phyloP scores from a whole-genome alignment of 2,797 vertebrate genomes.

The Etheostoma nigrum region DNA sequence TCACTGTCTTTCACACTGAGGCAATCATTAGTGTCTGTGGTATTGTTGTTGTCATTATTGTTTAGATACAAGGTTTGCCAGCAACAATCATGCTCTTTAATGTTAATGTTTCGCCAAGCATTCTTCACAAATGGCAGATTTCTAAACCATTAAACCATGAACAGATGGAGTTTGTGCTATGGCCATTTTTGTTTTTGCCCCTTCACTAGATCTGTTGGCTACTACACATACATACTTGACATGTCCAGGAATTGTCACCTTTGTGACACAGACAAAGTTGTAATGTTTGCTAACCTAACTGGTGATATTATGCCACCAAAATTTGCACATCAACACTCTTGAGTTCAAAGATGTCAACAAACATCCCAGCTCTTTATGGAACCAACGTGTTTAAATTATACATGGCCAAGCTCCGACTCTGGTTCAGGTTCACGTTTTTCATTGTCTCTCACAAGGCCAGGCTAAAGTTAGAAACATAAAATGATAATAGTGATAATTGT shows the following conservation, averaged over 20 bases:
- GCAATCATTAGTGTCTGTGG: conserved; percentile 66
- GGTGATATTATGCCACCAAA: conserved; percentile 32
- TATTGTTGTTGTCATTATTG: conserved; percentile 65
- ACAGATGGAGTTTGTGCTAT: conserved; percentile 22
- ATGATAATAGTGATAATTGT: conserved; percentile 20
- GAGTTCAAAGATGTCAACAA: conserved; percentile 25
- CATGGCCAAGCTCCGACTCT: conserved; percentile 7
- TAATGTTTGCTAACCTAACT: conserved; percentile 26
- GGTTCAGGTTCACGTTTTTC: not conserved
- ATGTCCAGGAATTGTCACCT: conserved; percentile 16
- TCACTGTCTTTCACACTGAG: conserved; percentile 68
- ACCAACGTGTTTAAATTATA: not conserved
- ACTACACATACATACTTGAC: conserved; percentile 11
- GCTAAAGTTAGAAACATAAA: conserved; percentile 15
- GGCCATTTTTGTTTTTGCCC: conserved; percentile 13
- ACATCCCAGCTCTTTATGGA: not conserved
- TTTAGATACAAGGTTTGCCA: conserved; percentile 65
- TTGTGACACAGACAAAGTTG: conserved; percentile 17
- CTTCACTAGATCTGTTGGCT: conserved; percentile 9
- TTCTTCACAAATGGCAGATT: conserved; percentile 36
- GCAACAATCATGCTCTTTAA: conserved; percentile 57
- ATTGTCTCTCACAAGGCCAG: not conserved
- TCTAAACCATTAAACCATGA: conserved; percentile 40
- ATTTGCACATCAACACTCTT: conserved; percentile 43
- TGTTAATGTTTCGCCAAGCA: conserved; percentile 33